Evolutionary conservation across 2,797 vertebrate species (phyloP).

Genomic region (Eremophila alpestris): DNA sequence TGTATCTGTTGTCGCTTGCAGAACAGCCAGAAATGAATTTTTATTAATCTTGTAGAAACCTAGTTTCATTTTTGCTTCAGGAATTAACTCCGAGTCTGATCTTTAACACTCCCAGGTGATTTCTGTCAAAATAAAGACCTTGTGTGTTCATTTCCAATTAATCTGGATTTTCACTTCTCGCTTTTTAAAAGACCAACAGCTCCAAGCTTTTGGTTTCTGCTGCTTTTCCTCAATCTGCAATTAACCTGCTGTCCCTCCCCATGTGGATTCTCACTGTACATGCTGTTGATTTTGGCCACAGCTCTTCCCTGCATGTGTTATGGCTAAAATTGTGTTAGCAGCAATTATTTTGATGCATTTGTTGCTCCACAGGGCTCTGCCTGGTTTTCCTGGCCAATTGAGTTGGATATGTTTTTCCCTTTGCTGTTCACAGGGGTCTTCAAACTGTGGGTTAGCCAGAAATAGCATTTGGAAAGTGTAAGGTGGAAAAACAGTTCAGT

Average conservation of each 20-base stretch:
- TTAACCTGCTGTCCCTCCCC: slow-evolving; percentile 62
- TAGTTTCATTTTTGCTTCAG: slow-evolving; percentile 18
- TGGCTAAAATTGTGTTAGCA: slow-evolving; percentile 55
- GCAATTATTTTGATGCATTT: slow-evolving; percentile 60
- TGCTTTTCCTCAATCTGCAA: slow-evolving; percentile 51
- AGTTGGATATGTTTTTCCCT: slow-evolving; percentile 5
- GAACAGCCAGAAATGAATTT: slow-evolving; percentile 30
- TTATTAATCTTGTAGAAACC: slow-evolving; percentile 36
- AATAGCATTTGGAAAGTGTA: slow-evolving; percentile 34
- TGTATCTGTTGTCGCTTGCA: neutral
- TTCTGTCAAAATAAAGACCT: slow-evolving; percentile 58
- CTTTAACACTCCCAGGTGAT: slow-evolving; percentile 34
- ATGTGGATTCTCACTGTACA: slow-evolving; percentile 48
- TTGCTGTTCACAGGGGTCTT: slow-evolving; percentile 19
- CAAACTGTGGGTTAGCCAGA: slow-evolving; percentile 32
- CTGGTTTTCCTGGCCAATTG: slow-evolving; percentile 10
- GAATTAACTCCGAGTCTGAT: slow-evolving; percentile 32
- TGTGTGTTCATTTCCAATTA: slow-evolving; percentile 50
- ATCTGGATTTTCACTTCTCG: slow-evolving; percentile 33
- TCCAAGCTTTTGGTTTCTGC: slow-evolving; percentile 32
- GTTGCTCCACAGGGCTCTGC: slow-evolving; percentile 50
- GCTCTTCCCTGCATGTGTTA: slow-evolving; percentile 36
- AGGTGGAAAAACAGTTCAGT: slow-evolving; percentile 39
- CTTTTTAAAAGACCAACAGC: slow-evolving; percentile 33
- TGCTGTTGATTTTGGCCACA: slow-evolving; percentile 58